phyloP scores from a whole-genome alignment of 2,797 vertebrate genomes.

The Eremophila alpestris region DNA sequence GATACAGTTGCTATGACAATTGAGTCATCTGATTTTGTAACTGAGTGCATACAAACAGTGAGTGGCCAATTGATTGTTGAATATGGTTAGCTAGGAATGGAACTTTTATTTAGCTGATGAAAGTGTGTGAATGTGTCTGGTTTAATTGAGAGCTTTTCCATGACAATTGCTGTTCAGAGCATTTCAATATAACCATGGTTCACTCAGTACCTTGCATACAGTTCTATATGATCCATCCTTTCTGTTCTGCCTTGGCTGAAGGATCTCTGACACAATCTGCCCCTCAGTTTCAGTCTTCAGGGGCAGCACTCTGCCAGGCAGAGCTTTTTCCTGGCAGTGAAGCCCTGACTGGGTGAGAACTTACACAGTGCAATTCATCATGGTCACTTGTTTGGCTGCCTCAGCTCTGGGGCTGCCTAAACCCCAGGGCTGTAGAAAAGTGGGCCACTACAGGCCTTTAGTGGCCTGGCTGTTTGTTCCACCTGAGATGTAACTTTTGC shows the following conservation, averaged over 20 bases:
- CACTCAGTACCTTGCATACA: background rate
- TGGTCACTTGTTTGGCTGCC: background rate
- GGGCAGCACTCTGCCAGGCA: background rate
- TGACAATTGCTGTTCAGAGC: background rate
- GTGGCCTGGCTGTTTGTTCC: background rate
- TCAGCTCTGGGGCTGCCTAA: background rate
- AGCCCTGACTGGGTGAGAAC: background rate
- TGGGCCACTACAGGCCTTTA: background rate
- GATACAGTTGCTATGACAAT: background rate
- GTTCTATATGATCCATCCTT: background rate
- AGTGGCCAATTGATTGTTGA: background rate
- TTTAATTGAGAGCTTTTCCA: background rate
- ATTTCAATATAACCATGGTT: background rate
- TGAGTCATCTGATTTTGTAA: background rate
- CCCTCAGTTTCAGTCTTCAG: background rate
- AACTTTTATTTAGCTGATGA: background rate
- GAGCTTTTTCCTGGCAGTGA: background rate
- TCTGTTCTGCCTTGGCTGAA: background rate
- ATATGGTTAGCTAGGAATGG: background rate
- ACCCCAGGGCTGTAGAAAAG: background rate
- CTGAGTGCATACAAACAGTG: background rate
- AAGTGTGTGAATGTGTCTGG: background rate
- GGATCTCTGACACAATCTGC: background rate
- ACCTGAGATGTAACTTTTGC: background rate
- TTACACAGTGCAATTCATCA: background rate